Conservation (phyloP, 2,797 vertebrate genomes). For the Micrastur ruficollis region DNA sequence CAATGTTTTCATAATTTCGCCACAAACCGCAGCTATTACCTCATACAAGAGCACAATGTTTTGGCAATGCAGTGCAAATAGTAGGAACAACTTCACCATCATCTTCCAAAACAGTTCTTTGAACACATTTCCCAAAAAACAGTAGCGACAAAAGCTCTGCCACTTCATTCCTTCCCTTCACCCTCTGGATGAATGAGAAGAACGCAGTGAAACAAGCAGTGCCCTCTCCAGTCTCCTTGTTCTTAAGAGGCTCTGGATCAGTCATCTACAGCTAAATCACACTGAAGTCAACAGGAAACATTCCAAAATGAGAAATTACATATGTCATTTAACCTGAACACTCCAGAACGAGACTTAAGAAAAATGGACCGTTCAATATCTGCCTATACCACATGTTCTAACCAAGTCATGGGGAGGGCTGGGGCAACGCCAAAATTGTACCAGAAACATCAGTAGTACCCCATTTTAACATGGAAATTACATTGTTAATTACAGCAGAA, state of each 20-base stretch:
- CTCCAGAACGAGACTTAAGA: neutral
- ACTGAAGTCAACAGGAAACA: neutral
- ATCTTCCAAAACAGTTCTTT: constrained; percentile 25
- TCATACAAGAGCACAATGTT: constrained; percentile 13
- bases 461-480: neutral
- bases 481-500: neutral
- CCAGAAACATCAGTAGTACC: neutral
- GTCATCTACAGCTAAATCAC: neutral
- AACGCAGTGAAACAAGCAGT: neutral
- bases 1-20: constrained; percentile 19
- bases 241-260: neutral
- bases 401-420: neutral
- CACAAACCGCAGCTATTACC: constrained; percentile 41
- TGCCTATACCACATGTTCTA: neutral
- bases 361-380: neutral
- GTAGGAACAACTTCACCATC: constrained; percentile 19
- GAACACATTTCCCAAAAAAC: neutral
- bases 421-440: neutral
- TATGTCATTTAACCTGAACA: neutral
- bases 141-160: neutral
- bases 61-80: neutral
- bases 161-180: neutral
- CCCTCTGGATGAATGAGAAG: neutral
- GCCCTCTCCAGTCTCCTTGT: neutral
- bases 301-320: neutral